Percentiles rank a stretch among this genome's conserved stretches.
Conservation (phyloP, 2,113 vertebrate species). For the Nansenia antarctica region DNA sequence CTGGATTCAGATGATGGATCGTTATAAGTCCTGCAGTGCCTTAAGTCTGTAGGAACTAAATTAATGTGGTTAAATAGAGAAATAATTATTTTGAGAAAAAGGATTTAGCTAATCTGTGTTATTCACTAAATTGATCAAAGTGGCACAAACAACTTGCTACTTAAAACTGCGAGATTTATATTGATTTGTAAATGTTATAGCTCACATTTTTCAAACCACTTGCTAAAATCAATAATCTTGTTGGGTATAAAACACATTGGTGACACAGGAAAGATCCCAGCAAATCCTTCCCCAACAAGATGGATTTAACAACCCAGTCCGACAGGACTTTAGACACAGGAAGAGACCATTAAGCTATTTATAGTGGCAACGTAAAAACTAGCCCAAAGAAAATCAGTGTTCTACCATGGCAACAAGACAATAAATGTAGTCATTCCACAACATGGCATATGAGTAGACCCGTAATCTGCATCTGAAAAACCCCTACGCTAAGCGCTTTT, state of each 20-base stretch:
- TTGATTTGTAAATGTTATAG: slow-evolving; percentile 32
- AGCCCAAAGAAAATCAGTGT: slow-evolving; percentile 49
- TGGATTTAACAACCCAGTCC: slow-evolving; percentile 32
- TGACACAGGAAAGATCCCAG: slow-evolving; percentile 11
- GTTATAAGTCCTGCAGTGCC: not conserved
- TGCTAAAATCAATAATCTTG: slow-evolving; percentile 27
- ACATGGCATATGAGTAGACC: slow-evolving; percentile 10
- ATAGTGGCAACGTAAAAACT: slow-evolving; percentile 59
- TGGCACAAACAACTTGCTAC: not conserved
- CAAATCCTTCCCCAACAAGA: slow-evolving; percentile 17
- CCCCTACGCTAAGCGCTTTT: slow-evolving; percentile 35
- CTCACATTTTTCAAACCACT: slow-evolving; percentile 37
- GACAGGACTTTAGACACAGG: slow-evolving; percentile 61
- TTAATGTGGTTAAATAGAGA: too few species aligned
- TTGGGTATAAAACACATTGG: slow-evolving; percentile 29
- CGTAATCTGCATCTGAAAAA: slow-evolving; percentile 23
- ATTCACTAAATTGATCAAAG: not conserved
- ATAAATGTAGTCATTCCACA: slow-evolving; percentile 60
- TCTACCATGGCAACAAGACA: slow-evolving; percentile 54
- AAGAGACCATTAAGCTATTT: slow-evolving; percentile 59
- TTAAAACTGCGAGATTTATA: slow-evolving; percentile 14
- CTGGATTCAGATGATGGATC: not conserved
- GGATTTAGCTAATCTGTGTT: not conserved
- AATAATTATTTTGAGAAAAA: not conserved
- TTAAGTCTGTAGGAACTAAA: not conserved